These are phyloP conservation scores for Clivina fossor DNA, from an alignment of 2,888 invertebrate species.

Conservation along the genomic window DNA sequence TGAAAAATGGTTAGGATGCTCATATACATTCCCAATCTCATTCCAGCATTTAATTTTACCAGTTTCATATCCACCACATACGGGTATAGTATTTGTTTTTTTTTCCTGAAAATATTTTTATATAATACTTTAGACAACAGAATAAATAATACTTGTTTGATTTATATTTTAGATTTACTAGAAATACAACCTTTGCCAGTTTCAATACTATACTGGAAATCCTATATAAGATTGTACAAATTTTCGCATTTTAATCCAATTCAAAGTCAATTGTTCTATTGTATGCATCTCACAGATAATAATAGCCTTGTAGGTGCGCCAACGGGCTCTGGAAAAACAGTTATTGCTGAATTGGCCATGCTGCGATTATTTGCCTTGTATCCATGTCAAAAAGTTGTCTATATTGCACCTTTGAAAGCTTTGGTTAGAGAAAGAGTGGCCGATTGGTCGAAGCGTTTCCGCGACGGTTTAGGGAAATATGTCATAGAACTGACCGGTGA, in stretches of 20 bases:
- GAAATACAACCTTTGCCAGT: constrained; percentile 89
- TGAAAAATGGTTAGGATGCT: constrained; percentile 76
- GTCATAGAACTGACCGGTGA: constrained; percentile 97
- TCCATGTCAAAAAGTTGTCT: constrained; percentile 85
- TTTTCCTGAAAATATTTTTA: too few species aligned
- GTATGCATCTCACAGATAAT: constrained; percentile 90
- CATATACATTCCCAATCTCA: constrained; percentile 57
- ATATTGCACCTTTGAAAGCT: constrained; percentile 98
- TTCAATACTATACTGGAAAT: constrained; percentile 73
- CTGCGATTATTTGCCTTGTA: constrained; percentile 84
- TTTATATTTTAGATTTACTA: constrained; percentile 68
- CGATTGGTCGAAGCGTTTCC: constrained; percentile 88
- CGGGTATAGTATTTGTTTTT: too few species aligned
- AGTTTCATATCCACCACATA: constrained; percentile 88
- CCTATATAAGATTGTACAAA: constrained; percentile 79
- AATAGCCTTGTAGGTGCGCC: constrained; percentile 95
- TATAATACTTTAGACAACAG: too few species aligned
- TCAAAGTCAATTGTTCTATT: constrained; percentile 97
- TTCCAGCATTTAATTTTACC: constrained; percentile 90
- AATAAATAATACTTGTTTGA: constrained; percentile 25
- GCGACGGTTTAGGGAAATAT: constrained; percentile 70
- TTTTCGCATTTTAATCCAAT: constrained; percentile 98
- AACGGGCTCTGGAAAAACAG: constrained; percentile 96
- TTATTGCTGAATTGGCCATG: constrained; percentile 97
- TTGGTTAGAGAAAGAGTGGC: constrained; percentile 93